These are phyloP conservation scores for Dicrostonyx torquatus DNA, from an alignment of 2,797 vertebrate species.

Conservation along the genomic window DNA sequence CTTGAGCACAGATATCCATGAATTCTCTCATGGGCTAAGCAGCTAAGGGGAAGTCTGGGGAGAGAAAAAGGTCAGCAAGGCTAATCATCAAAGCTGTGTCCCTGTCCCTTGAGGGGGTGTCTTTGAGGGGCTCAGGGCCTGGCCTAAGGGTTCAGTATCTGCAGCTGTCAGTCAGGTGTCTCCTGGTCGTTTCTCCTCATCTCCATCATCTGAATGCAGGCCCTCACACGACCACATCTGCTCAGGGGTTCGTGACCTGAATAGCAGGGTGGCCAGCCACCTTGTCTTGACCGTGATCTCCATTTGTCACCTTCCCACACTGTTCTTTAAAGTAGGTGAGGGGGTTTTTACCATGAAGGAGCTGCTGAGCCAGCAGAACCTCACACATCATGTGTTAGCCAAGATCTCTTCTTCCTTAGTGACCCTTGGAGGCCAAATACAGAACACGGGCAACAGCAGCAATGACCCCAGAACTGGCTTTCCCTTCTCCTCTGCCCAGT, in stretches of 20 bases:
- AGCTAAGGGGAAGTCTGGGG: conserved; percentile 8
- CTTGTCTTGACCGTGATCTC: background rate
- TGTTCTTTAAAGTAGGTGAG: background rate
- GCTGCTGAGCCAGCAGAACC: background rate
- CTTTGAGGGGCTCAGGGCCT: background rate
- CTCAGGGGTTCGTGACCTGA: background rate
- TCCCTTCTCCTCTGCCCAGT: background rate
- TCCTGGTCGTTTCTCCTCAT: background rate
- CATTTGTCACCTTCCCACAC: background rate
- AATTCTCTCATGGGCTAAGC: background rate
- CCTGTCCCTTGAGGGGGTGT: background rate
- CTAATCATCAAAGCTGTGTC: background rate
- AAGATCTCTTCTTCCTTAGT: background rate
- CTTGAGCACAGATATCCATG: conserved; percentile 48
- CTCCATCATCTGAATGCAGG: background rate
- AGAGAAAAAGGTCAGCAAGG: background rate
- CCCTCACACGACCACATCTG: background rate
- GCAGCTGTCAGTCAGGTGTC: background rate
- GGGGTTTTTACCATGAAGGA: background rate
- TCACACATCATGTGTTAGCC: background rate
- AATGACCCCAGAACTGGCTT: background rate
- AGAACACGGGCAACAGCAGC: background rate
- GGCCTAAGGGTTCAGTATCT: background rate
- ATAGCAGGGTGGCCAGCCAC: background rate
- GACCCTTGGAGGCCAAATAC: background rate